Evolutionary conservation across 1,140 invertebrate species (phyloP).

Genomic region (Solenopsis fugax): DNA sequence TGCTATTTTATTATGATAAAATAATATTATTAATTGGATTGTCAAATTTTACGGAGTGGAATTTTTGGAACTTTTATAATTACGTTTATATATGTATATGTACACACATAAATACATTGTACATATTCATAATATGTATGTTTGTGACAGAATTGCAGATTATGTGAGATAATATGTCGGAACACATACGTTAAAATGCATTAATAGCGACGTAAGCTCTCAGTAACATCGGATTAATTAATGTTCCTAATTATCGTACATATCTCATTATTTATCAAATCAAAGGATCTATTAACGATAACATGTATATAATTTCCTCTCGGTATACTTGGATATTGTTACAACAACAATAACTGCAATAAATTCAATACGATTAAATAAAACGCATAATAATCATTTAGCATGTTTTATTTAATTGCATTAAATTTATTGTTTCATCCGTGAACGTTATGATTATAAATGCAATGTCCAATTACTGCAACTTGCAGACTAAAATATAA

Average conservation of each 20-base stretch:
- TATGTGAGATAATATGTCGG: background rate
- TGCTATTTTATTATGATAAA: conserved; percentile 6
- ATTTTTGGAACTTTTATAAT: background rate
- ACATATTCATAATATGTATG: too few relatives aligned
- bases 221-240: conserved; percentile 25
- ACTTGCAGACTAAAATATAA: conserved; percentile 31
- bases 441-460: conserved; percentile 48
- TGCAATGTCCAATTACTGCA: conserved; percentile 45
- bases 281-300: conserved; percentile 18
- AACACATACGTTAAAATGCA: conserved; percentile 9
- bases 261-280: conserved; percentile 22
- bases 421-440: conserved; percentile 45
- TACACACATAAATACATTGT: too few relatives aligned
- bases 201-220: background rate
- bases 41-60: background rate
- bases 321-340: conserved; percentile 13
- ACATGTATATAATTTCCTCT: conserved; percentile 15
- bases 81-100: too few relatives aligned
- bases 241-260: conserved; percentile 11
- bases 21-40: conserved; percentile 1
- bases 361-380: conserved; percentile 14
- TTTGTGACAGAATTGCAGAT: background rate
- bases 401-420: conserved; percentile 51
- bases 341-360: background rate
- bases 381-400: conserved; percentile 30